A percentile compares a stretch with the other conserved stretches of the same genome.
phyloP scores from a whole-genome alignment of 2,797 vertebrate species.

The Neoniphon sammara region DNA sequence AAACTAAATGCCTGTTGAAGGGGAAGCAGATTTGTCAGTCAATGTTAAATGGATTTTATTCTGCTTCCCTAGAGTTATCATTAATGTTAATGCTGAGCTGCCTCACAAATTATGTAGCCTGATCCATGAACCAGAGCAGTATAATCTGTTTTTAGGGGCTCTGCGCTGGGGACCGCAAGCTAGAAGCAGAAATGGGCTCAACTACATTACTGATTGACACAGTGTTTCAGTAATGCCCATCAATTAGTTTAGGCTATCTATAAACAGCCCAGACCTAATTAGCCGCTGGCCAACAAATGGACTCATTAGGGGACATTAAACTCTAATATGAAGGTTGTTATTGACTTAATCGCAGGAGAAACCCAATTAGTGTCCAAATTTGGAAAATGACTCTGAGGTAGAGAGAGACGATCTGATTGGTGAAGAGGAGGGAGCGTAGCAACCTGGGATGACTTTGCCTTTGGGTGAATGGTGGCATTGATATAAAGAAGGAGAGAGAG shows the following conservation, averaged over 20 bases:
- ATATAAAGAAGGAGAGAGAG: constrained; percentile 37
- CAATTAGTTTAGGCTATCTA: constrained; percentile 77
- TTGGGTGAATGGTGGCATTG: constrained; percentile 50
- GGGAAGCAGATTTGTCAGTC: constrained; percentile 72
- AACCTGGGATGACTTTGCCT: constrained; percentile 71
- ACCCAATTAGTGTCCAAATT: constrained; percentile 77
- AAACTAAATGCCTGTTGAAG: constrained; percentile 64
- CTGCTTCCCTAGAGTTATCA: constrained; percentile 69
- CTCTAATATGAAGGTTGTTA: constrained; percentile 82
- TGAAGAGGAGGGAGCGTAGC: constrained; percentile 5
- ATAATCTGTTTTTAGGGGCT: constrained; percentile 63
- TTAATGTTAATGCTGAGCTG: constrained; percentile 72
- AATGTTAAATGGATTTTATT: constrained; percentile 73
- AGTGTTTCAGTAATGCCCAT: constrained; percentile 68
- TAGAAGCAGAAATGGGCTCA: constrained; percentile 54
- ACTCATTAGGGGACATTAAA: constrained; percentile 83
- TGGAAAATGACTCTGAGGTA: constrained; percentile 72
- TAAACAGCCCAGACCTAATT: constrained; percentile 79
- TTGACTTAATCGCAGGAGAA: constrained; percentile 80
- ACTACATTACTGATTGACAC: constrained; percentile 59
- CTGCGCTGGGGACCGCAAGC: constrained; percentile 31
- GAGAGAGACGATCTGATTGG: constrained; percentile 63
- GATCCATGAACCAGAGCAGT: constrained; percentile 62
- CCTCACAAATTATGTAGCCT: constrained; percentile 70
- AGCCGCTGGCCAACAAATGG: constrained; percentile 75